Evolutionary conservation across 2,797 vertebrate genomes (phyloP), one percentile per base, ranked within the genome.

Genomic region (Naso thynnoides): DNA sequence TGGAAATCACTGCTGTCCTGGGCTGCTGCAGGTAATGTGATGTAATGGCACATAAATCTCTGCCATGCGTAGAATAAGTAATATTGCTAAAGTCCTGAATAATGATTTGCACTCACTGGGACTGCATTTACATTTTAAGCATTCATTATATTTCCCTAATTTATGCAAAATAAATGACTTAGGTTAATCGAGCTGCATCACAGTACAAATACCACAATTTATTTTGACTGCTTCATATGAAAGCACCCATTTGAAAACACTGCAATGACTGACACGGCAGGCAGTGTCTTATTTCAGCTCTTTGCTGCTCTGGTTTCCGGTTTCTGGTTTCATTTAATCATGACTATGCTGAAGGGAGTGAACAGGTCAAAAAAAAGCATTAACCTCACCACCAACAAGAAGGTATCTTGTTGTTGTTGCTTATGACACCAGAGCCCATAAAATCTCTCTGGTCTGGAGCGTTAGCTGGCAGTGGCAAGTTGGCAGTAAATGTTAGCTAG

Each of bases 1-100:
- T 72, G 15, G 57, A 67, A 75, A 73, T 67, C 62, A 33, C 48
- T 21, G 38, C 27, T 21, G 29, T 15, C 33, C 39, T 24, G 39
- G 42, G 47, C 27, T 26, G 38, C 39, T 55, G 18, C 26, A 42
- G 2, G 62, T 52, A 61, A 64, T 69, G 56, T 60, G 58, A 60
- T 64, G 11, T 44, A 75, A 69, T 67, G 47, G 39, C n/a, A 74
- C 24, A 57, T 50, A 63, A 76, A 53, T 65, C 26, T 49, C 15
- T n/a, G 54, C 39, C 0, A n/a, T 24, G 29, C n/a, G 26, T 5
- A 41, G 11, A 53, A 33, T 13, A 39, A 42, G 5, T 56, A n/a
- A 56, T 14, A 29, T 42, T 49, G 18, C 18, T 19, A 15, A 58
- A 67, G 8, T 10, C 29, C 41, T 5, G 16, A 42, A 59, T 33